Evolutionary conservation across 2,888 invertebrate species (phyloP).

Genomic region (Heliconius charithonia): DNA sequence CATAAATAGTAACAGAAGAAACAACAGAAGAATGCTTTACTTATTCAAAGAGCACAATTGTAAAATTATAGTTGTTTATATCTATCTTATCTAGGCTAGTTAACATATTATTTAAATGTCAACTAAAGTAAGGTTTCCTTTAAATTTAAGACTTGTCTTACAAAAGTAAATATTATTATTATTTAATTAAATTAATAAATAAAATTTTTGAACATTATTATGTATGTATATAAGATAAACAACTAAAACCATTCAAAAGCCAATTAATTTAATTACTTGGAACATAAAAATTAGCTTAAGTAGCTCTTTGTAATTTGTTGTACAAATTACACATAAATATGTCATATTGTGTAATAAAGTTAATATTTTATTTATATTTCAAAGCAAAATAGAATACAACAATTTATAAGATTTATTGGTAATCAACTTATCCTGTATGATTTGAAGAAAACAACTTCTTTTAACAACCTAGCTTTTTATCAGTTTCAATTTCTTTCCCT

Average conservation of each 20-base stretch:
- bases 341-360: conserved; percentile 12
- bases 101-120: no score
- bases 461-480: not conserved
- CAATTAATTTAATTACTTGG: conserved; percentile 11
- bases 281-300: conserved; percentile 7
- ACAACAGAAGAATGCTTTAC: not conserved
- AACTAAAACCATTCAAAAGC: not conserved
- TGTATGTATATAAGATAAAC: conserved; percentile 1
- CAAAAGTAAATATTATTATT: not conserved
- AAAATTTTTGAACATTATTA: not conserved
- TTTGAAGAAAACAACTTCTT: not conserved
- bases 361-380: not conserved
- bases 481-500: no score
- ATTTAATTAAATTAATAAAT: not conserved
- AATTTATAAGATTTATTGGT: not conserved
- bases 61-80: not conserved
- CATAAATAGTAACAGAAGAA: not conserved
- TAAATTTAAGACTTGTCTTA: not conserved
- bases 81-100: not conserved
- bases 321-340: conserved; percentile 7
- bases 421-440: not conserved
- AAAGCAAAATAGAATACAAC: conserved; percentile 5
- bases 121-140: no score
- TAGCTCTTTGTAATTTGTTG: conserved; percentile 8
- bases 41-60: not conserved